These are phyloP conservation scores for Pinctada fucata DNA, from an alignment of 2,888 invertebrate species.

Conservation along the genomic window DNA sequence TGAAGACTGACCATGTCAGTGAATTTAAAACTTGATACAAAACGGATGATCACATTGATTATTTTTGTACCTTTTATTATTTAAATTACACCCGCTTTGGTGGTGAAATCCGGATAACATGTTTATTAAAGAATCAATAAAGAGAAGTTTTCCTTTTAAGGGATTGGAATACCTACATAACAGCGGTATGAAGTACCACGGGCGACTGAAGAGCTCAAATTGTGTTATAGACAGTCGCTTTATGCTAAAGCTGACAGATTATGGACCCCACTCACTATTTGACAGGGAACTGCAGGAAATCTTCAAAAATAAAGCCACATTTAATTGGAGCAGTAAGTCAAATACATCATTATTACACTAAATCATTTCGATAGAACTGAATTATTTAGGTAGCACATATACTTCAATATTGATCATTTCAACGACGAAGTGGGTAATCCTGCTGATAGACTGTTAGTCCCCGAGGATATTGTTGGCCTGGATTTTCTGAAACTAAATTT, in stretches of 20 bases:
- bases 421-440: too few species aligned
- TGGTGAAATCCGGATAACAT: too few species aligned
- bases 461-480: too few species aligned
- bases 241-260: slow-evolving; percentile 60
- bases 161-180: slow-evolving; percentile 58
- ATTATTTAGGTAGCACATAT: too few species aligned
- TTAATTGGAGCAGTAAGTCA: slow-evolving; percentile 48
- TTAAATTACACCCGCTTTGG: neutral
- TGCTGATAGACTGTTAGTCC: too few species aligned
- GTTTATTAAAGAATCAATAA: too few species aligned
- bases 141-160: slow-evolving; percentile 26
- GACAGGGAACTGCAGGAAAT: slow-evolving; percentile 39
- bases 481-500: too few species aligned
- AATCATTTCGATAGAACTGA: neutral
- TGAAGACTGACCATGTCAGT: too few species aligned
- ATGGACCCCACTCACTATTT: slow-evolving; percentile 47
- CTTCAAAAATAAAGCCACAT: slow-evolving; percentile 19
- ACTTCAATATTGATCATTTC: too few species aligned
- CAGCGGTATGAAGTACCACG: slow-evolving; percentile 48
- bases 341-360: neutral
- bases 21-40: too few species aligned
- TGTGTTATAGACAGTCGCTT: slow-evolving; percentile 62
- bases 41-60: too few species aligned
- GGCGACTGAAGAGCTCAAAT: slow-evolving; percentile 56
- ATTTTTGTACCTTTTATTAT: too few species aligned